Percentiles rank a stretch among this genome's conserved stretches.
These are phyloP conservation scores for Turritopsis rubra DNA, from an alignment of 30 jellyfish, hydroid and myxozoan genomes.

Conservation along the genomic window DNA sequence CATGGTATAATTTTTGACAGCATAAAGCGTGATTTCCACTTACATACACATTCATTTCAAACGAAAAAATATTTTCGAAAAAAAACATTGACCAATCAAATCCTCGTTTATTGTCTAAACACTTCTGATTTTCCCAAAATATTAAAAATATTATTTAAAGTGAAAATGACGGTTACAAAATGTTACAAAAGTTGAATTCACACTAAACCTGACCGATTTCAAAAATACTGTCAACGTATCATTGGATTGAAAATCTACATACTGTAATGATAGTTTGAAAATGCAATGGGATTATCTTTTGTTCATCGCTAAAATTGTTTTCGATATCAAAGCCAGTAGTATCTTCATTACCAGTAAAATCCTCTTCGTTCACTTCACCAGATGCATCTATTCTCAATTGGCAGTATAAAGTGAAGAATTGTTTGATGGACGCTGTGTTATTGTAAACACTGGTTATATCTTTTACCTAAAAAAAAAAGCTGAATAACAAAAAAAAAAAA, in stretches of 20 bases:
- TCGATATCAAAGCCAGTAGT: not conserved
- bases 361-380: constrained; percentile 19
- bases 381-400: not conserved
- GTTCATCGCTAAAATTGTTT: not conserved
- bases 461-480: not conserved
- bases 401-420: constrained; percentile 29
- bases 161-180: too few species aligned
- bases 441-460: constrained; percentile 6
- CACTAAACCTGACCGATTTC: too few species aligned
- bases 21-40: too few species aligned
- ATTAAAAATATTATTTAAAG: too few species aligned
- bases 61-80: too few species aligned
- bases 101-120: too few species aligned
- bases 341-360: not conserved
- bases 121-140: too few species aligned
- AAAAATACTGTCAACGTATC: not conserved
- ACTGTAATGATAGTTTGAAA: constrained; percentile 52
- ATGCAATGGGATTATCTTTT: constrained; percentile 45
- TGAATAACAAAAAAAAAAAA: too few species aligned
- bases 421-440: not conserved
- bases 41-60: too few species aligned
- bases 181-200: too few species aligned
- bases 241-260: constrained; percentile 4
- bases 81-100: too few species aligned
- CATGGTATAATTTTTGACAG: too few species aligned